Evolutionary conservation across 2,797 vertebrate species (phyloP), one percentile per base, ranked within the genome.

Genomic region (Xerus rutilus): DNA sequence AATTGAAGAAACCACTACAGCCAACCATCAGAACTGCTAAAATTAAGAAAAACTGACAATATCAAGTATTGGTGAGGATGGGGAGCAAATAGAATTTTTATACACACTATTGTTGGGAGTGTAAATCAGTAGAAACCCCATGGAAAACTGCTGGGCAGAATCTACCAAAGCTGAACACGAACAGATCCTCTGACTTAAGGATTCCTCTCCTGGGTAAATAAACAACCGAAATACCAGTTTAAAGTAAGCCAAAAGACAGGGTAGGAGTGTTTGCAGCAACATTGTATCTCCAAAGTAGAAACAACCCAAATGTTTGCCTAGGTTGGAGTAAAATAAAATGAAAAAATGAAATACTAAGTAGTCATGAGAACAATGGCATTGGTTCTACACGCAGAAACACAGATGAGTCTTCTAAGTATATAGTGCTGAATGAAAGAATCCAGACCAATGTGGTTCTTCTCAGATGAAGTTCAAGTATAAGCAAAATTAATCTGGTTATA

Each of bases 11-110:
- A 91, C 69, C 20, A 62, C 45, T 77, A 47, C 0, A 43, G 62
- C 35, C 43, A 70, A 30, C 32, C 6, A 32, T 32, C 65, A 91
- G 81, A 91, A 93, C 45, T 65, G 45, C 93, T 93, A 86, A 74
- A 62, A 79, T 93, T 73, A 82, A 86, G 77, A 86, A 96, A 96
- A 92, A 92, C 25, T 43, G 86, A 94, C n/a, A 82, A 65, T 54
- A 85, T 15, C 45, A 45, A 77, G 57, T 47, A 77, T 85, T 7
- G 4, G 43, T 64, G 79, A 96, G 47, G 30, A 81, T 39, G 54
- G 67, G 45, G 74, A 93, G 54, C 30, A 70, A 81, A 18, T 54
- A 39, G 30, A 57, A 94, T 88, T 62, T 93, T 88, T 73, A 59
- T 25, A 88, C 69, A 81, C 25, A 35, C 28, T 39, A 20, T 67